Evolutionary conservation across 2,113 vertebrate species (phyloP).

Genomic region (Aix galericulata): DNA sequence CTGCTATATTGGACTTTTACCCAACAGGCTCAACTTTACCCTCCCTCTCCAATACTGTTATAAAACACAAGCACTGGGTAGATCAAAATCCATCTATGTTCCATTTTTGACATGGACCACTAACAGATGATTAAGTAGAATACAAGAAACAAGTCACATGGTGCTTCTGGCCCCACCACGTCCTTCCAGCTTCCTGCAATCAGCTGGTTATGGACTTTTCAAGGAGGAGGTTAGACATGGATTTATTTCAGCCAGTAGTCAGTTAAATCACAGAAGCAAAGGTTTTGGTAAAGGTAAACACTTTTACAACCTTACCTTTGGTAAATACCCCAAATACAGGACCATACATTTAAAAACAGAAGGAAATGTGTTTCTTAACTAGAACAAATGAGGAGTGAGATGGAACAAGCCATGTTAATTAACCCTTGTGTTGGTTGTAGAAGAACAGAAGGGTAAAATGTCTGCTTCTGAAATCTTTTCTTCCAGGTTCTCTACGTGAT

Average conservation of each 20-base stretch:
- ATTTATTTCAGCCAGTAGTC: neutral
- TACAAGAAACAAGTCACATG: neutral
- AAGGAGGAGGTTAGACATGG: neutral
- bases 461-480: neutral
- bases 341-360: neutral
- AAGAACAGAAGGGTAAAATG: neutral
- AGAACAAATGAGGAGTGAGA: neutral
- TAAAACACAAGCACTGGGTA: neutral
- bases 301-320: no score
- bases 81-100: neutral
- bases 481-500: neutral
- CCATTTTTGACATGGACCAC: neutral
- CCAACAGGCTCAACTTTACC: neutral
- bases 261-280: neutral
- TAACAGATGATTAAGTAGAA: neutral
- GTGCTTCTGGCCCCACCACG: neutral
- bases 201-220: neutral
- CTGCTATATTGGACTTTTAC: neutral
- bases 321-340: neutral
- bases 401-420: neutral
- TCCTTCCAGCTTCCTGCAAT: neutral
- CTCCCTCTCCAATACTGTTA: neutral
- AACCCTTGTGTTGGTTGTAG: neutral
- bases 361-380: neutral
- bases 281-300: neutral